Conservation (phyloP, 2,797 vertebrate species). For the Phalloptychus januarius region DNA sequence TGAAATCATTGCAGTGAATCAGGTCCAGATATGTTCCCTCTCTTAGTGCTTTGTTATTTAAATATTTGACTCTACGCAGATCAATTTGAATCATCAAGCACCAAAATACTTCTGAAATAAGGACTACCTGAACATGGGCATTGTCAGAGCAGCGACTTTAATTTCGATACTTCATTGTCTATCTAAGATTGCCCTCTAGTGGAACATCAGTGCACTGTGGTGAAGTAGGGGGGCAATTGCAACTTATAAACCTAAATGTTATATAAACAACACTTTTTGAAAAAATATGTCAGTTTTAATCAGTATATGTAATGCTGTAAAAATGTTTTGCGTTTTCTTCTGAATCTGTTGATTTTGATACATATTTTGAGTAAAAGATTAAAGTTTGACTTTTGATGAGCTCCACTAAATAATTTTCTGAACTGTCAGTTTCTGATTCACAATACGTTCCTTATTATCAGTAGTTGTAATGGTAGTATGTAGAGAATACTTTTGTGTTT, state of each 20-base stretch:
- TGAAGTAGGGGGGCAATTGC: background rate
- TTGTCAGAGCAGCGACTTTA: background rate
- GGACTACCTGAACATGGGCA: background rate
- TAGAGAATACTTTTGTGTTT: background rate
- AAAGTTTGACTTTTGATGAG: background rate
- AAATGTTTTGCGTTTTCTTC: background rate
- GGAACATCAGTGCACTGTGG: conserved; percentile 21
- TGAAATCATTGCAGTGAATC: background rate
- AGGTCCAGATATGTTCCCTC: background rate
- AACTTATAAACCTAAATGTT: background rate
- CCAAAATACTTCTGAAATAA: background rate
- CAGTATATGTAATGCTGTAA: background rate
- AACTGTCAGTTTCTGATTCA: background rate
- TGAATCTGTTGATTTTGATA: background rate
- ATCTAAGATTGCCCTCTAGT: conserved; percentile 46
- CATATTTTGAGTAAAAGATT: background rate
- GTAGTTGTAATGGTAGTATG: background rate
- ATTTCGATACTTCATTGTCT: conserved; percentile 3
- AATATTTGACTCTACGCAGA: background rate
- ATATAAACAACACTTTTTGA: background rate
- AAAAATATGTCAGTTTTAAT: background rate
- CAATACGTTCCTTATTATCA: background rate
- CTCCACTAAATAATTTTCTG: background rate
- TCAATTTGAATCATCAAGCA: background rate
- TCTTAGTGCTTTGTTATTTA: background rate